A percentile compares a stretch with the other conserved stretches of the same genome.
Conservation (phyloP, 1,140 invertebrate species). For the Patella vulgata region DNA sequence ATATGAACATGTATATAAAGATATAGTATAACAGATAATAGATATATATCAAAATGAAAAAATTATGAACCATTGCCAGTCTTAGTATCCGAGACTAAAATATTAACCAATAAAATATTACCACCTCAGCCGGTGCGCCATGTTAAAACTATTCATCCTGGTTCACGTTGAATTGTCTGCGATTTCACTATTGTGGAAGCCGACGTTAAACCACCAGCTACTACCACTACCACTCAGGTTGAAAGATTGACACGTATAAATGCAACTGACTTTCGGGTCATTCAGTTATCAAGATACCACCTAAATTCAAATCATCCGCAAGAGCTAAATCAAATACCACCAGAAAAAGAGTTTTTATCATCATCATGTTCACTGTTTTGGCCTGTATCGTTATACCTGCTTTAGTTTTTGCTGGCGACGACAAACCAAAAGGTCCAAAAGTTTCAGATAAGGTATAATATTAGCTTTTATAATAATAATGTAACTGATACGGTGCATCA, state of each 20-base stretch:
- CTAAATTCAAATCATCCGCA: conserved; percentile 1
- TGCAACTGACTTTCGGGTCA: background rate
- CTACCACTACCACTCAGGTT: no score
- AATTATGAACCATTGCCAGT: no score
- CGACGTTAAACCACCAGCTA: no score
- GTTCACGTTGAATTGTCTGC: background rate
- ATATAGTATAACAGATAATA: no score
- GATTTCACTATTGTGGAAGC: background rate
- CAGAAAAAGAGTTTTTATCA: no score
- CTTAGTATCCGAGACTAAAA: no score
- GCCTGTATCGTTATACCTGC: conserved; percentile 20
- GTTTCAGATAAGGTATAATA: conserved; percentile 76
- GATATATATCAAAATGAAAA: no score
- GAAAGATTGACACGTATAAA: no score
- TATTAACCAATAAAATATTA: conserved; percentile 23
- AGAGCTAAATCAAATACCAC: no score
- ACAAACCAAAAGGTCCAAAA: conserved; percentile 74
- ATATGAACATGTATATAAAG: no score
- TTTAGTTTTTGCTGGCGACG: conserved; percentile 24
- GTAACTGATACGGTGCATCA: no score
- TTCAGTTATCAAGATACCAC: background rate
- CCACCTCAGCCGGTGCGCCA: conserved; percentile 16
- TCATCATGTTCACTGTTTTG: conserved; percentile 16
- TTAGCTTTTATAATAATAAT: no score
- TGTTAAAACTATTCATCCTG: conserved; percentile 2